These are phyloP conservation scores for Mesembrinibis cayennensis DNA, from an alignment of 2,113 vertebrate species.

Conservation along the genomic window DNA sequence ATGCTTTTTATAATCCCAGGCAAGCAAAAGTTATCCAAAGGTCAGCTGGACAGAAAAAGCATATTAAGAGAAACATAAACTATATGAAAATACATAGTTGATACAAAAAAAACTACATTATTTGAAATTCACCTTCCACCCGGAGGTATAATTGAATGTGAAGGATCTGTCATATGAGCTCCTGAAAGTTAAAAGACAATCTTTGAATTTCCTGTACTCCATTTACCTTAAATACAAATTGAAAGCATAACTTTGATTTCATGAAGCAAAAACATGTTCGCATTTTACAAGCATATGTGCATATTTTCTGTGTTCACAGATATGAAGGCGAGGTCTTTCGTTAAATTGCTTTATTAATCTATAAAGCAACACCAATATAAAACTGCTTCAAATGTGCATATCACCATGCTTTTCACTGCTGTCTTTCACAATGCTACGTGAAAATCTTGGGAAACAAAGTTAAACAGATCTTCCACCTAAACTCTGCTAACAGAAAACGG, in stretches of 20 bases:
- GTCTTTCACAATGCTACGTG: neutral
- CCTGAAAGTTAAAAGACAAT: constrained; percentile 54
- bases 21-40: neutral
- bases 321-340: accelerated
- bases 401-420: neutral
- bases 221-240: neutral
- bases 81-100: neutral
- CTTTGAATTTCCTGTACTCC: neutral
- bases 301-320: neutral
- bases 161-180: constrained; percentile 49
- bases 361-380: neutral
- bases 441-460: neutral
- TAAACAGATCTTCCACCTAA: neutral
- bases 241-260: neutral
- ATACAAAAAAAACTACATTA: neutral
- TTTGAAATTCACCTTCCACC: constrained; percentile 70
- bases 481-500: neutral
- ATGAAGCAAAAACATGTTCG: neutral
- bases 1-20: neutral
- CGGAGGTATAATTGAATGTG: constrained; percentile 54
- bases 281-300: neutral
- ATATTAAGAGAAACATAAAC: neutral
- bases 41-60: neutral
- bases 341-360: neutral
- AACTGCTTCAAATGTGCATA: neutral